These are phyloP conservation scores for Drosophila trichaetosa DNA, from an alignment of 2,888 invertebrate genomes.

Conservation along the genomic window DNA sequence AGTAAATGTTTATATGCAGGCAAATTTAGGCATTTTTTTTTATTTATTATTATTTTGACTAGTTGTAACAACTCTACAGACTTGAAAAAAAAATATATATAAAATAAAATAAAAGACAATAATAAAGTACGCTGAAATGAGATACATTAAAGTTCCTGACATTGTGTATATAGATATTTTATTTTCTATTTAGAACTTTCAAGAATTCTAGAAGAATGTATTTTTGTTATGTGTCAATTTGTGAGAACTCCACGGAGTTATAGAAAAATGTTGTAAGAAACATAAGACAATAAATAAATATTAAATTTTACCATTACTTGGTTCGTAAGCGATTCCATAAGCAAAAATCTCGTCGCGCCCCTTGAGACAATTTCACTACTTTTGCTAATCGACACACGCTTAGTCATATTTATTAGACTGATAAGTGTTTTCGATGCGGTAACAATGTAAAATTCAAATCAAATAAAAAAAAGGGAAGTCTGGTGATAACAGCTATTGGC, in stretches of 20 bases:
- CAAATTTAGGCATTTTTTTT: too few relatives aligned
- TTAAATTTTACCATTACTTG: not conserved
- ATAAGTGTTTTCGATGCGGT: not conserved
- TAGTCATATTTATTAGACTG: not conserved
- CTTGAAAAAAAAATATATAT: too few relatives aligned
- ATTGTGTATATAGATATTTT: not conserved
- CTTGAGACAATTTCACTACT: not conserved
- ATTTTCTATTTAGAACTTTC: not conserved
- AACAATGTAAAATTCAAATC: not conserved
- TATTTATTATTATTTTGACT: too few relatives aligned
- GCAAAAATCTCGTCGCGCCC: constrained; percentile 20
- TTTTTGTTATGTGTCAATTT: not conserved
- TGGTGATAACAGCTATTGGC: not conserved
- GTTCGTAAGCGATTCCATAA: constrained; percentile 49
- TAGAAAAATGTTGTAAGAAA: not conserved
- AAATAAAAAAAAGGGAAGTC: not conserved
- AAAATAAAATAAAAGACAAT: too few relatives aligned
- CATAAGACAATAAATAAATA: not conserved
- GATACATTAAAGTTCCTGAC: too few relatives aligned
- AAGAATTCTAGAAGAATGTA: not conserved
- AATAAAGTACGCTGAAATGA: too few relatives aligned
- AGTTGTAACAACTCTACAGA: too few relatives aligned
- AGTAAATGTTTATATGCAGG: not conserved
- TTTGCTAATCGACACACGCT: not conserved
- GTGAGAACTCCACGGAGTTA: fast-evolving